Conservation (phyloP, 2,113 vertebrate genomes). For the Kryptolebias marmoratus region DNA sequence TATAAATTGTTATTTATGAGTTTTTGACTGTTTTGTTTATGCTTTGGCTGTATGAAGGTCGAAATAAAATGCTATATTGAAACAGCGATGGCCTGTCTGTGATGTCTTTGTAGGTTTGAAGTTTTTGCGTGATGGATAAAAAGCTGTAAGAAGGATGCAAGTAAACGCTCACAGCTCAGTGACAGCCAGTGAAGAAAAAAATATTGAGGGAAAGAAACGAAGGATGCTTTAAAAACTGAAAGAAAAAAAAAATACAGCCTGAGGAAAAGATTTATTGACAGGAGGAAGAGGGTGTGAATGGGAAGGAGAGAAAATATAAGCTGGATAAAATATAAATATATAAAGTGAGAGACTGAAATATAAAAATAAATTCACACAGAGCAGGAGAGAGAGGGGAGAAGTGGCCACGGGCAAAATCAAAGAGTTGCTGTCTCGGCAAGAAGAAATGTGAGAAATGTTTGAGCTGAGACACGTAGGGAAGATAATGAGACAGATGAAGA, state of each 20-base stretch:
- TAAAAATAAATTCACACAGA: slow-evolving; percentile 25
- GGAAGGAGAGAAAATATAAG: neutral
- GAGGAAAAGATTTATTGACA: slow-evolving; percentile 18
- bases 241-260: neutral
- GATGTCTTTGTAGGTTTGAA: neutral
- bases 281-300: neutral
- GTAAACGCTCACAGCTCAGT: neutral
- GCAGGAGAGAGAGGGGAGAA: slow-evolving; percentile 13
- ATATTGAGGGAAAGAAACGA: neutral
- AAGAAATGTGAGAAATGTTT: slow-evolving; percentile 23
- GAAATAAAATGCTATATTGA: neutral
- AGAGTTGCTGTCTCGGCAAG: slow-evolving; percentile 40
- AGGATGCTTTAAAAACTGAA: neutral
- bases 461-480: slow-evolving; percentile 1
- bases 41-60: neutral
- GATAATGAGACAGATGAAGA: slow-evolving; percentile 36
- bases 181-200: neutral
- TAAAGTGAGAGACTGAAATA: slow-evolving; percentile 36
- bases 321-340: neutral
- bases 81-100: neutral
- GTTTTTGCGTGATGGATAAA: neutral
- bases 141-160: neutral
- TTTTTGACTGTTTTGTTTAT: no score
- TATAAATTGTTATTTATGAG: no score
- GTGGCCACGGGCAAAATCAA: slow-evolving; percentile 42